Evolutionary conservation across 2,888 invertebrate species (phyloP), one percentile per base, ranked within the genome.

Genomic region (Phengaris arion): DNA sequence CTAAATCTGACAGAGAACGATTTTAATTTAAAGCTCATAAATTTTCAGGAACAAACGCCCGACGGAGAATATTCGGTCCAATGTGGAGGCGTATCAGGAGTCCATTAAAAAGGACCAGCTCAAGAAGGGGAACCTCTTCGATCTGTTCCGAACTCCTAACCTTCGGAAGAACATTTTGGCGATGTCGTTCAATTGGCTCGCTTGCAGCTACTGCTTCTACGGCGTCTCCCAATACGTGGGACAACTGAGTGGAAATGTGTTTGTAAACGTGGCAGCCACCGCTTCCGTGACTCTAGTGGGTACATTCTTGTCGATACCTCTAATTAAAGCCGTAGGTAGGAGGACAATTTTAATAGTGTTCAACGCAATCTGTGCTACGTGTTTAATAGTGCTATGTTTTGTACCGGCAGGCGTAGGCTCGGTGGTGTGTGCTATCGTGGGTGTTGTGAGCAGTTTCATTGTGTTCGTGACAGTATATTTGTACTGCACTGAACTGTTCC

Each of bases 401-500:
- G 90, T 95, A 72, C 92, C 93, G 0, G 85, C 84, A 77, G 90
- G 92, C 8, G 75, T 82, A 0, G 84, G 84, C 1, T 94, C 94
- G 74, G 94, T 96, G 0, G 85, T 94, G 15, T 94, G 96, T 70
- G 96, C 97, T 9, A 95, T 96, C 78, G 85, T 96, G 69, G 97
- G 97, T 0, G 96, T 97, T 77, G 96, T 97, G 74, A 96, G 97
- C 48, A 96, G 97, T 84, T 97, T 97, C 52, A 95, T 97, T n/a
- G 95, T 96, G 2, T 98, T 98, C 84, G 96, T 97, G 0, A 96
- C 97, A 45, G 96, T 96, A 12, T 98, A 98, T 87, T 94, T 98
- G 64, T 98, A 97, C 88, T 96, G 97, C 57, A 96, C 97, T 0
- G 98, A 98, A 88, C 85, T 98, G 74, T 98, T 98, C 82, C 98